Conservation (phyloP, 1,140 invertebrate species). For the Drosophila varians region DNA sequence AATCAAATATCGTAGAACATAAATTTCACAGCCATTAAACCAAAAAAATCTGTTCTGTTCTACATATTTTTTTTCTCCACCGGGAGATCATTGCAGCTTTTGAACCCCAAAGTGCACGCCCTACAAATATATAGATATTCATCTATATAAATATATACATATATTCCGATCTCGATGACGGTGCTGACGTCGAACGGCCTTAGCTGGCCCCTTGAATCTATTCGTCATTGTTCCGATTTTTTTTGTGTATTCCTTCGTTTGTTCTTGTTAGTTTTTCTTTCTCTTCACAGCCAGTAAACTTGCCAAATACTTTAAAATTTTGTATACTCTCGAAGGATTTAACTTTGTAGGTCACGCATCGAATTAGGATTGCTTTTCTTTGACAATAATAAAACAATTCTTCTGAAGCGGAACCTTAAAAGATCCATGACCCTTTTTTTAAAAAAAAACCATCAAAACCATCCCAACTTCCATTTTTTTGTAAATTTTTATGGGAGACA, state of each 20-base stretch:
- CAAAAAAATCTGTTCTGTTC: constrained; percentile 17
- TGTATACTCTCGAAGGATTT: constrained; percentile 14
- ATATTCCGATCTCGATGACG: constrained; percentile 5
- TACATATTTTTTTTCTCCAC: neutral
- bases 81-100: constrained; percentile 28
- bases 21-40: constrained; percentile 74
- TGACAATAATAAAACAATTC: too few species aligned
- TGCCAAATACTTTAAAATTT: constrained; percentile 18
- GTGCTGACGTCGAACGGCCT: constrained; percentile 47
- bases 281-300: constrained; percentile 13
- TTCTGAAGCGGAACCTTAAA: too few species aligned
- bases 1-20: constrained; percentile 80
- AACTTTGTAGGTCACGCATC: neutral
- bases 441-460: too few species aligned
- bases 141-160: neutral
- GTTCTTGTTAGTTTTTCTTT: constrained; percentile 25
- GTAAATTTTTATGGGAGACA: neutral
- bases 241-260: constrained; percentile 26
- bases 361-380: too few species aligned
- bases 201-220: constrained; percentile 55
- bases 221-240: constrained; percentile 69
- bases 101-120: constrained; percentile 48
- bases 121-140: constrained; percentile 6
- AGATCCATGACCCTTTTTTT: too few species aligned
- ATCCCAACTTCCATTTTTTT: neutral